A percentile compares a stretch with the other conserved stretches of the same genome.
phyloP scores from a whole-genome alignment of 2,797 vertebrate species.

The Nasua narica region DNA sequence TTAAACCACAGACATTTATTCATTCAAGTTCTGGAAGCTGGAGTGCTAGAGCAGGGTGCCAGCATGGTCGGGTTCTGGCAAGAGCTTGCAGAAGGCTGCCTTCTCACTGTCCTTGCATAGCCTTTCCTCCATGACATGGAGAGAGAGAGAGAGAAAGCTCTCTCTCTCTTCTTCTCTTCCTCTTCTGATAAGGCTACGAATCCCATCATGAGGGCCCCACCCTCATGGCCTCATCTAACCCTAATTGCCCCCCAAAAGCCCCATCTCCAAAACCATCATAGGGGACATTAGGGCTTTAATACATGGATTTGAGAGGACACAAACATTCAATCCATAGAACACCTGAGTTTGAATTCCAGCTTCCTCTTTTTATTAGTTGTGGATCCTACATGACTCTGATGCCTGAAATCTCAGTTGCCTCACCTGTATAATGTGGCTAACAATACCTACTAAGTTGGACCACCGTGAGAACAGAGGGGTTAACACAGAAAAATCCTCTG shows the following conservation, averaged over 20 bases:
- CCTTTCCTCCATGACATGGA: neutral
- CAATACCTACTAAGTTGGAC: accelerated
- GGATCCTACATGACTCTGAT: neutral
- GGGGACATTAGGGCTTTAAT: neutral
- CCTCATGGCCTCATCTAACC: neutral
- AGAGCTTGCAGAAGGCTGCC: neutral
- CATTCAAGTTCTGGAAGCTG: neutral
- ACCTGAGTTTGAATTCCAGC: neutral
- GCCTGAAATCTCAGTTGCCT: neutral
- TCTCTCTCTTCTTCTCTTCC: neutral
- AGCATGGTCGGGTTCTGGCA: accelerated
- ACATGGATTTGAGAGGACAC: neutral
- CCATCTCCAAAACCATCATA: neutral
- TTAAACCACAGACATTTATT: neutral
- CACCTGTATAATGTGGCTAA: neutral
- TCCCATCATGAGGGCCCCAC: neutral
- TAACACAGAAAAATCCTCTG: neutral
- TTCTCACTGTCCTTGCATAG: neutral
- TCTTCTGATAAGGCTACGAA: neutral
- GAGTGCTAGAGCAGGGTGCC: neutral
- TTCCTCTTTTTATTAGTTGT: neutral
- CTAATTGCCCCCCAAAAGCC: neutral
- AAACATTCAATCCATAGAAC: neutral
- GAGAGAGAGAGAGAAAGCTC: too few species aligned
- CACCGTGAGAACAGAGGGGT: neutral